These are phyloP conservation scores for Drosophila demipolita DNA, from an alignment of 2,888 invertebrate genomes.

Conservation along the genomic window DNA sequence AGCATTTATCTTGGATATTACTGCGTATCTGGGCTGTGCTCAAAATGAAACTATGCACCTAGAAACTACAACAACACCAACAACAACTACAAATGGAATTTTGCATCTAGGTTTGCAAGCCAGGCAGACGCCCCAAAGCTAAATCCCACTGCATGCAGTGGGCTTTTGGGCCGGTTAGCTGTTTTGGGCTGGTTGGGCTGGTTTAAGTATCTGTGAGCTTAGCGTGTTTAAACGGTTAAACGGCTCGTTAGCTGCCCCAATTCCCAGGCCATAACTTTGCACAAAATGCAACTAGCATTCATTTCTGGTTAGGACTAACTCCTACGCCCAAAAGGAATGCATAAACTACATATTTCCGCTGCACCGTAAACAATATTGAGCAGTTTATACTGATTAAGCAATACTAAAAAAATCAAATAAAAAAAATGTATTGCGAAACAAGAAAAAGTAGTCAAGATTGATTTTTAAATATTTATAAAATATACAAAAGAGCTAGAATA, in stretches of 20 bases:
- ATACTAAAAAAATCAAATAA: neutral
- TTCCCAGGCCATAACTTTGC: slow-evolving; percentile 35
- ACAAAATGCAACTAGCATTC: slow-evolving; percentile 55
- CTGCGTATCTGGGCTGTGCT: slow-evolving; percentile 34
- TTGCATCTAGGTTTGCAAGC: slow-evolving; percentile 42
- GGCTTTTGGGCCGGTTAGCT: slow-evolving; percentile 21
- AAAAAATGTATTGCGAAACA: neutral
- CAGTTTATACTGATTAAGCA: neutral
- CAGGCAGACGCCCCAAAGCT: slow-evolving; percentile 31
- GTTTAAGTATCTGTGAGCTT: slow-evolving; percentile 52
- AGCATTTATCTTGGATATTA: slow-evolving; percentile 68
- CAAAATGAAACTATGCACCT: slow-evolving; percentile 42
- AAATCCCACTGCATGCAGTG: slow-evolving; percentile 59
- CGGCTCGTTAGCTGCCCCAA: slow-evolving; percentile 34
- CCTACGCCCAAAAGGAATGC: slow-evolving; percentile 1
- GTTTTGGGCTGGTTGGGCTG: neutral
- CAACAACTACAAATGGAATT: slow-evolving; percentile 46
- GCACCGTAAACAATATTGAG: neutral
- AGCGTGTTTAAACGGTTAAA: slow-evolving; percentile 43
- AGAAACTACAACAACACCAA: neutral
- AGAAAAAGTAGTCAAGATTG: neutral
- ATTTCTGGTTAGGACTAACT: slow-evolving; percentile 34
- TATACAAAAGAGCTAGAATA: neutral
- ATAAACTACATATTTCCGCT: neutral
- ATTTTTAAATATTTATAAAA: neutral